phyloP scores from a whole-genome alignment of 2,888 invertebrate species.

The Leptinotarsa juncta region DNA sequence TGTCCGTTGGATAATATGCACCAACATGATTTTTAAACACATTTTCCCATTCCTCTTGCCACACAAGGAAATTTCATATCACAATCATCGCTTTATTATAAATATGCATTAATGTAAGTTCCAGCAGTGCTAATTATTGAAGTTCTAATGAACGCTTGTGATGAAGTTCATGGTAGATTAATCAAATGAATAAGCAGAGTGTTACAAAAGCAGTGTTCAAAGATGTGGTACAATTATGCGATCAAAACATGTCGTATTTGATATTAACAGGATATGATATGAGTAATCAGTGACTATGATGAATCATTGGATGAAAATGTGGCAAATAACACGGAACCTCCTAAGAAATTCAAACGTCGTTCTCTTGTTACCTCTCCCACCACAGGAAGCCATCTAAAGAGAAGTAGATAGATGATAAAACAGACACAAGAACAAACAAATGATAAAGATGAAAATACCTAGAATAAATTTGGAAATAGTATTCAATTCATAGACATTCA shows the following conservation, averaged over 20 bases:
- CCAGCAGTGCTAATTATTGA: neutral
- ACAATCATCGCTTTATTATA: neutral
- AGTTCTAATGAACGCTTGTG: neutral
- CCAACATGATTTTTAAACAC: too few species aligned
- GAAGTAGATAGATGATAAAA: too few species aligned
- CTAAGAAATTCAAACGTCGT: too few species aligned
- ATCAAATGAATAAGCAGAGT: neutral
- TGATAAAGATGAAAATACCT: too few species aligned
- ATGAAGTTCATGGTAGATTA: neutral
- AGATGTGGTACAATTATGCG: constrained; percentile 6
- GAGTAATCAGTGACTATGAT: neutral
- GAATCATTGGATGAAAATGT: neutral
- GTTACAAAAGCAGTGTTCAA: constrained; percentile 6
- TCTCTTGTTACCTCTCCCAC: too few species aligned
- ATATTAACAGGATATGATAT: neutral
- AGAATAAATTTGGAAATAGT: too few species aligned
- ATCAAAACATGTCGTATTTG: neutral
- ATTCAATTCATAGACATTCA: too few species aligned
- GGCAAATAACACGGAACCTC: too few species aligned
- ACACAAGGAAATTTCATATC: neutral
- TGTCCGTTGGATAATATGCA: too few species aligned
- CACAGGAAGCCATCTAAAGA: too few species aligned
- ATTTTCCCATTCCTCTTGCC: too few species aligned
- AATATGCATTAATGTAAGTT: neutral
- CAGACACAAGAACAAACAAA: too few species aligned